phyloP scores from a whole-genome alignment of 37 sponge, comb jelly and placozoan species.

The Halichondria panicea region DNA sequence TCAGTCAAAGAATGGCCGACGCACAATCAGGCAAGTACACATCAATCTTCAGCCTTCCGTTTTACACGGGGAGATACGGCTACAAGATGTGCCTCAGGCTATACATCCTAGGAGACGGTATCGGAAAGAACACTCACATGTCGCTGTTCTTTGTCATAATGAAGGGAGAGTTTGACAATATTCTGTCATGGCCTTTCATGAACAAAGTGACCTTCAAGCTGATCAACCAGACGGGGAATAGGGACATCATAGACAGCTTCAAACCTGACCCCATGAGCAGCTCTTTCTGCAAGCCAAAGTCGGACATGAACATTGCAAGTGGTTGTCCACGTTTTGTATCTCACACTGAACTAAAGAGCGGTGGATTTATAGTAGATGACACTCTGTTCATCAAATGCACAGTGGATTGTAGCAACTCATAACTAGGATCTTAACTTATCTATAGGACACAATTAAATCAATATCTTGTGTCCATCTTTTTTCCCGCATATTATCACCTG shows the following conservation, averaged over 20 bases:
- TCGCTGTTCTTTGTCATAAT: constrained; percentile 81
- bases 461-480: too few relatives aligned
- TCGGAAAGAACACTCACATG: constrained; percentile 70
- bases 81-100: constrained; percentile 87
- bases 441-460: too few relatives aligned
- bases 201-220: constrained; percentile 78
- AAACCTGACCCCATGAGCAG: constrained; percentile 77
- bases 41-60: constrained; percentile 79
- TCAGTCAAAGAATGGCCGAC: constrained; percentile 63
- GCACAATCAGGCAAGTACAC: constrained; percentile 72
- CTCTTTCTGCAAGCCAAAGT: constrained; percentile 66
- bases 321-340: constrained; percentile 76
- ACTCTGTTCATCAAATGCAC: constrained; percentile 66
- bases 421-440: too few relatives aligned
- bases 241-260: constrained; percentile 72
- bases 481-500: too few relatives aligned
- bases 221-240: constrained; percentile 57
- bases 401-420: constrained; percentile 46
- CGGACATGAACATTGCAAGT: constrained; percentile 81
- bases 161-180: constrained; percentile 83
- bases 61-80: constrained; percentile 76
- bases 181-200: constrained; percentile 81
- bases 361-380: constrained; percentile 64
- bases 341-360: constrained; percentile 32
- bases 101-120: constrained; percentile 81